Evolutionary conservation across 2,888 invertebrate genomes (phyloP).

Genomic region (Sminthurides aquaticus): DNA sequence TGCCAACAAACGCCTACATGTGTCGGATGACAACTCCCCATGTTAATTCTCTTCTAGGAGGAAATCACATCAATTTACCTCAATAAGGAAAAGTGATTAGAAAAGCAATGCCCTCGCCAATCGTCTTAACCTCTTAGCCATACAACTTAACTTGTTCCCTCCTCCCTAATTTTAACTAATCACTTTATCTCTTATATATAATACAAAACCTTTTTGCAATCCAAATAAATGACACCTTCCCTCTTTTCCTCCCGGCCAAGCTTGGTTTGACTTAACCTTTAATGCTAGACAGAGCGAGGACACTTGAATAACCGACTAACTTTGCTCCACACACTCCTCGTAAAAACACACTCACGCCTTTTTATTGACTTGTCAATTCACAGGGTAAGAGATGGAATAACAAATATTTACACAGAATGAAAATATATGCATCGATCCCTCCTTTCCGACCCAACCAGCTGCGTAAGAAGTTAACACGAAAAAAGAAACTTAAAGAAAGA

Average conservation of each 20-base stretch:
- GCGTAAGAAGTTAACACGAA: no score
- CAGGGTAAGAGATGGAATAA: no score
- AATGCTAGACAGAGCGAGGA: neutral
- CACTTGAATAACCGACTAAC: no score
- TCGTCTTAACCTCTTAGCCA: neutral
- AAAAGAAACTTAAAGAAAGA: no score
- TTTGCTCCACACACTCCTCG: no score
- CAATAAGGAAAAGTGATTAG: neutral
- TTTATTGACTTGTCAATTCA: neutral
- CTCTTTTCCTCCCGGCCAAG: neutral
- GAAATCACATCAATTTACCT: neutral
- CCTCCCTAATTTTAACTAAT: neutral
- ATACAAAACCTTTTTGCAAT: neutral
- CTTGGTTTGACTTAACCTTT: neutral
- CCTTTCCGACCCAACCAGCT: no score
- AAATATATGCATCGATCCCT: no score
- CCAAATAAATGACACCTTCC: neutral
- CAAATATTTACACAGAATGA: no score
- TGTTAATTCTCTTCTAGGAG: neutral
- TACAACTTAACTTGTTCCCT: neutral
- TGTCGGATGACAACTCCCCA: neutral
- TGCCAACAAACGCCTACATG: neutral
- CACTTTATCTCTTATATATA: neutral
- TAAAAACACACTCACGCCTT: no score
- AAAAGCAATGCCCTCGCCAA: neutral